Evolutionary conservation across 2,797 vertebrate species (phyloP), one percentile per base, ranked within the genome.

Genomic region (Sparidentex hasta): DNA sequence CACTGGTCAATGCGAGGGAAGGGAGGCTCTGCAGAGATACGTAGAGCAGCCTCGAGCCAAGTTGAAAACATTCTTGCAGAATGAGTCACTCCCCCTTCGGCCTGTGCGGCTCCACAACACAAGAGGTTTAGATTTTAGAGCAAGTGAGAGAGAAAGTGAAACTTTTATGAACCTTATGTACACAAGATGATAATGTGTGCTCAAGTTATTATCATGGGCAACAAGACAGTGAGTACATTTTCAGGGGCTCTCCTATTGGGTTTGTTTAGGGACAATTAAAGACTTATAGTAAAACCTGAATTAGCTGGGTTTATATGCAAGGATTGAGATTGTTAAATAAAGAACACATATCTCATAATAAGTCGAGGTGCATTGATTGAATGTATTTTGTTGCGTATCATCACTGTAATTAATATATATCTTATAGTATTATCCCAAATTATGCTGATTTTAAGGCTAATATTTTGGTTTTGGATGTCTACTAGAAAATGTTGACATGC

Each of bases 31-130:
- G 57, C 56, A 78, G 78, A 84, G 77, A 81, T 78, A 76, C 2
- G 9, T 38, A 63, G 56, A 56, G 48, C 65, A 68, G 71, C 75
- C 6, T 2, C 38, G 21, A 87, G 84, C 81, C 80, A 72, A 87
- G 75, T 21, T 76, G 72, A 83, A 88, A 85, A 81, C 84, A 91
- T 93, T 92, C 87, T 58, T 92, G 72, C 54, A 51, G 68, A 82
- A 64, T 92, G 92, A 93, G 66, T 93, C 91, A 89, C 72, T 82
- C 66, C 38, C 29, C 56, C 71, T 79, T 74, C 33, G 63, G 82
- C 65, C 74, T 78, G 55, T 38, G 5, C 48, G 55, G 82, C 73
- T 83, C 71, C 75, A 82, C 58, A 86, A 62, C 65, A 16, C 51
- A n/a, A 16, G 48, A 70, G 33, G 11, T 68, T 72, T 41, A 51